These are phyloP conservation scores for Pachyramphus minor DNA, from an alignment of 2,113 vertebrate species.

Conservation along the genomic window DNA sequence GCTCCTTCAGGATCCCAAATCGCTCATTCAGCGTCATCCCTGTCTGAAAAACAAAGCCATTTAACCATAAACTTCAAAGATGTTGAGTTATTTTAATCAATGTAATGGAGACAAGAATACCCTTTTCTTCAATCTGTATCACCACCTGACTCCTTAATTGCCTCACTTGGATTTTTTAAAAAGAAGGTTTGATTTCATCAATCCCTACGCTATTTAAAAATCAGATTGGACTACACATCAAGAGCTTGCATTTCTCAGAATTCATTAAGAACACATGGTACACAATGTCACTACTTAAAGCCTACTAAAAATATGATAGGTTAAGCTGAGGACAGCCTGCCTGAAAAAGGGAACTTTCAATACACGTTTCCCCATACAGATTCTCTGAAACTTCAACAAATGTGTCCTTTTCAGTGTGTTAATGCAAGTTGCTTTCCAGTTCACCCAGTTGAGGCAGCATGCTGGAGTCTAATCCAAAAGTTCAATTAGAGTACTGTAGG, in stretches of 20 bases:
- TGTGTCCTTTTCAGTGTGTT: not conserved
- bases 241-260: not conserved
- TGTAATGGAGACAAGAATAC: not conserved
- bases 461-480: not conserved
- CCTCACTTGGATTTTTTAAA: not conserved
- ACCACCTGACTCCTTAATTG: not conserved
- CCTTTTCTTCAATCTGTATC: not conserved
- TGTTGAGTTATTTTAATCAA: not conserved
- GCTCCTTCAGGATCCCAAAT: conserved; percentile 93
- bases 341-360: not conserved
- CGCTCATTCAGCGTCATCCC: conserved; percentile 93
- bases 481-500: not conserved
- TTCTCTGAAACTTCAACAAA: not conserved
- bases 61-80: not conserved
- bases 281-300: not conserved
- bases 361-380: not conserved
- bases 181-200: not conserved
- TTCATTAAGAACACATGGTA: not conserved
- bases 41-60: conserved; percentile 75
- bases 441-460: not conserved
- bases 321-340: not conserved
- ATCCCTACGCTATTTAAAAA: not conserved
- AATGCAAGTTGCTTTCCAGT: not conserved
- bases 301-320: not conserved
- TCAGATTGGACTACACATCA: not conserved